Percentiles rank a stretch among this genome's conserved stretches.
These are phyloP conservation scores for Lasioglossum baleicum DNA, from an alignment of 1,140 invertebrate species.

Conservation along the genomic window DNA sequence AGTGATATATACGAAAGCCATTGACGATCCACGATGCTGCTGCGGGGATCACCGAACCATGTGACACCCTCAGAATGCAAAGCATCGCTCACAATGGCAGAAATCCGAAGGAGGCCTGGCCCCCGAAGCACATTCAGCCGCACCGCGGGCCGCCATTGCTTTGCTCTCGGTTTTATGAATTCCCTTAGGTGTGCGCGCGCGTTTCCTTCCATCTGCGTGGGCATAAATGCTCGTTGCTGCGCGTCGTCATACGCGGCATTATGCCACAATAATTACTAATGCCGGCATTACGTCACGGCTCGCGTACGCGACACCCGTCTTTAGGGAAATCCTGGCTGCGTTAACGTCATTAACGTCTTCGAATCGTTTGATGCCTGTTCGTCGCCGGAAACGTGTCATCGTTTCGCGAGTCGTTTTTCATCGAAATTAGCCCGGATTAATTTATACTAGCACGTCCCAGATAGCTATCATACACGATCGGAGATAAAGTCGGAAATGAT, in stretches of 20 bases:
- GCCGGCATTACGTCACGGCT: conserved; percentile 47
- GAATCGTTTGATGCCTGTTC: neutral
- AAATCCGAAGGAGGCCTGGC: conserved; percentile 37
- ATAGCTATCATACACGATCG: too few species aligned
- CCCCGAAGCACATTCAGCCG: conserved; percentile 1
- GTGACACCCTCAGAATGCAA: conserved; percentile 19
- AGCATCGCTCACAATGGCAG: conserved; percentile 24
- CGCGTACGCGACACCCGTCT: conserved; percentile 20
- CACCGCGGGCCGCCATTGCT: neutral
- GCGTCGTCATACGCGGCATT: conserved; percentile 8
- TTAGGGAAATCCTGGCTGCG: conserved; percentile 39
- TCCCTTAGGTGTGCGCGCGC: conserved; percentile 16
- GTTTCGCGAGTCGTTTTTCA: neutral
- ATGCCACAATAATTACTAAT: conserved; percentile 50
- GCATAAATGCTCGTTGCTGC: neutral
- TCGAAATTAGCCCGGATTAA: neutral
- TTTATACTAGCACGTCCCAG: too few species aligned
- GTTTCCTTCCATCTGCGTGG: conserved; percentile 14
- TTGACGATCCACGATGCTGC: conserved; percentile 4
- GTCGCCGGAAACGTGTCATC: neutral
- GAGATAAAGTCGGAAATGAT: neutral
- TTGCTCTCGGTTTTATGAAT: conserved; percentile 41
- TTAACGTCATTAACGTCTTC: conserved; percentile 42
- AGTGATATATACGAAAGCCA: conserved; percentile 18
- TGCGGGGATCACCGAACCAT: conserved; percentile 21